Conservation (phyloP, 2,888 invertebrate species). For the Calliphora vomitoria region DNA sequence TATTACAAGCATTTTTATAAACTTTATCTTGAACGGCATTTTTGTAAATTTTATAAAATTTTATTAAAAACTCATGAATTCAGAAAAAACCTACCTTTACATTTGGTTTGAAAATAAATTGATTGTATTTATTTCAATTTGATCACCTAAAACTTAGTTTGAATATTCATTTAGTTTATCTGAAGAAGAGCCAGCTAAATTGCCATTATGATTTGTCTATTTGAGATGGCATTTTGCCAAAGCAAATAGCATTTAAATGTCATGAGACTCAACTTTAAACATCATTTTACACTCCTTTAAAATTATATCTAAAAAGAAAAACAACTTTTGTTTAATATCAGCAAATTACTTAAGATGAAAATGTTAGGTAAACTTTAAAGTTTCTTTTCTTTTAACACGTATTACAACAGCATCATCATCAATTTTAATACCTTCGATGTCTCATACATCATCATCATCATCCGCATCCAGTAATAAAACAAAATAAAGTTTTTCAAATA, state of each 20-base stretch:
- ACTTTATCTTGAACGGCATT: no score
- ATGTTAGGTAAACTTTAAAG: slow-evolving; percentile 2
- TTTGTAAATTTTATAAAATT: no score
- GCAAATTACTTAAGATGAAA: background rate
- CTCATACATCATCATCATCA: background rate
- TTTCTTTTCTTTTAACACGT: background rate
- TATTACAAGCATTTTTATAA: no score
- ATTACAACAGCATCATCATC: background rate
- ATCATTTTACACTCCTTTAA: slow-evolving; percentile 33
- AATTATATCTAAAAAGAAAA: background rate
- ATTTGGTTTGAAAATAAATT: no score
- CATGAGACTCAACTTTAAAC: background rate
- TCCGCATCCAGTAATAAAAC: background rate
- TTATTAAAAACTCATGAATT: no score
- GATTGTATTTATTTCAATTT: no score
- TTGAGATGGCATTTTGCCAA: background rate
- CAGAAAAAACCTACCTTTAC: no score
- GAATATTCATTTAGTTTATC: no score
- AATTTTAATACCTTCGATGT: background rate
- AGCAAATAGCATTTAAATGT: slow-evolving; percentile 5
- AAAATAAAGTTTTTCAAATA: slow-evolving; percentile 2
- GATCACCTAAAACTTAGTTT: no score
- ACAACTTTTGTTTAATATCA: background rate
- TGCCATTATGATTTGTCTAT: background rate
- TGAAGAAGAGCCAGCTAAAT: no score